Evolutionary conservation across 64 coral and sea anemone species (phyloP).

Genomic region (Montipora efflorescens): DNA sequence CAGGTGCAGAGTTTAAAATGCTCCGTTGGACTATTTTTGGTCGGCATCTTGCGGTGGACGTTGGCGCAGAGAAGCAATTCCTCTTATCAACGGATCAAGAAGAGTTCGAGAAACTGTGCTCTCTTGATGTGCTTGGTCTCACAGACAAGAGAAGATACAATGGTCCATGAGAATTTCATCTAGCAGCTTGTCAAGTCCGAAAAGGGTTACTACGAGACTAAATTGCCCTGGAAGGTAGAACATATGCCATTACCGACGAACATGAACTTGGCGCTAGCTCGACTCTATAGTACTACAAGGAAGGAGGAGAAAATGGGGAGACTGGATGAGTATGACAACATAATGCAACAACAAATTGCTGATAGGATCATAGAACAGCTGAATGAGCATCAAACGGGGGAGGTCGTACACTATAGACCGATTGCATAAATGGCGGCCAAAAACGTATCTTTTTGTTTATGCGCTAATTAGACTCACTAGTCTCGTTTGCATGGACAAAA

Average conservation of each 20-base stretch:
- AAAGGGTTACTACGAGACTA: constrained; percentile 11
- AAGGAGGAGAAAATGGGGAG: too few species aligned
- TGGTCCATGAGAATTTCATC: neutral
- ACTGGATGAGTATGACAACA: too few species aligned
- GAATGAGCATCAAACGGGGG: too few species aligned
- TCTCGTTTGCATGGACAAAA: too few species aligned
- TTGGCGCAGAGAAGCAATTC: constrained; percentile 39
- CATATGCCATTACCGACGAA: constrained; percentile 11
- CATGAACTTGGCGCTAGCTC: neutral
- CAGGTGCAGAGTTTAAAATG: constrained; percentile 64
- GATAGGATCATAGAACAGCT: too few species aligned
- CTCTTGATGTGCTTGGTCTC: constrained; percentile 16
- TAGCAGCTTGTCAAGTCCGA: neutral
- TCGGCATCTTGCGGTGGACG: neutral
- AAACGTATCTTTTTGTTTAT: too few species aligned
- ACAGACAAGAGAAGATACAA: neutral
- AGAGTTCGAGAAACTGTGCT: constrained; percentile 43
- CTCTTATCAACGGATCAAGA: constrained; percentile 17
- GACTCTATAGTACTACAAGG: too few species aligned
- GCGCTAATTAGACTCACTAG: too few species aligned
- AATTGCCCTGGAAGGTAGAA: constrained; percentile 11
- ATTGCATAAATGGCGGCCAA: too few species aligned
- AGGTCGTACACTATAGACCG: too few species aligned
- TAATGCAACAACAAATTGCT: too few species aligned
- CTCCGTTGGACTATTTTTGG: constrained; percentile 44